Evolutionary conservation across 2,797 vertebrate genomes (phyloP).

Genomic region (Sebastolobus altivelis): DNA sequence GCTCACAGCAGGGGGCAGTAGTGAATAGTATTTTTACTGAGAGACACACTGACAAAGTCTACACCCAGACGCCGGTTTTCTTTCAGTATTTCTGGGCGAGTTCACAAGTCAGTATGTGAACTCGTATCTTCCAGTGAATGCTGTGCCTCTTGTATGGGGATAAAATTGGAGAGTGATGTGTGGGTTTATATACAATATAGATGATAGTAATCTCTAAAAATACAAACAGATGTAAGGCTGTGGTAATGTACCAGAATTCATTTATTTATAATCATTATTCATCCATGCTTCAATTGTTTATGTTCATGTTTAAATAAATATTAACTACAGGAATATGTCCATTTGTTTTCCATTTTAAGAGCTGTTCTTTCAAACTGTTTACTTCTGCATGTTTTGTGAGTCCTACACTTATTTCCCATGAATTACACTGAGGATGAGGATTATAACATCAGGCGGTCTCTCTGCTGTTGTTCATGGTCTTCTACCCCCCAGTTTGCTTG

Average conservation of each 20-base stretch:
- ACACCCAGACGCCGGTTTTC: slow-evolving; percentile 7
- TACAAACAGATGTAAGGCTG: background rate
- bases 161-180: slow-evolving; percentile 16
- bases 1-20: slow-evolving; percentile 80
- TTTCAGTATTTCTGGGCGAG: slow-evolving; percentile 38
- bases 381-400: slow-evolving; percentile 2
- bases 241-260: background rate
- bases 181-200: background rate
- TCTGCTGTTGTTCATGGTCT: slow-evolving; percentile 38
- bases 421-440: slow-evolving; percentile 43
- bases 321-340: background rate
- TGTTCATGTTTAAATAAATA: background rate
- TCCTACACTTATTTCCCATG: slow-evolving; percentile 33
- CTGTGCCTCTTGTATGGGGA: background rate
- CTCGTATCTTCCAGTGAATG: background rate
- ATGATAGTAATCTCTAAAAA: background rate
- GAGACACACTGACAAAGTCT: background rate
- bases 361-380: slow-evolving; percentile 8
- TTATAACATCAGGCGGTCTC: slow-evolving; percentile 58
- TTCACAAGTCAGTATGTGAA: slow-evolving; percentile 40
- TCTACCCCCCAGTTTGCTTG: slow-evolving; percentile 45
- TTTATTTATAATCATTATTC: background rate
- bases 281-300: no score
- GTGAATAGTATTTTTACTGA: slow-evolving; percentile 61
- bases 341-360: background rate